These are phyloP conservation scores for Stegodyphus dumicola DNA, from an alignment of 1,140 invertebrate species.

Conservation along the genomic window DNA sequence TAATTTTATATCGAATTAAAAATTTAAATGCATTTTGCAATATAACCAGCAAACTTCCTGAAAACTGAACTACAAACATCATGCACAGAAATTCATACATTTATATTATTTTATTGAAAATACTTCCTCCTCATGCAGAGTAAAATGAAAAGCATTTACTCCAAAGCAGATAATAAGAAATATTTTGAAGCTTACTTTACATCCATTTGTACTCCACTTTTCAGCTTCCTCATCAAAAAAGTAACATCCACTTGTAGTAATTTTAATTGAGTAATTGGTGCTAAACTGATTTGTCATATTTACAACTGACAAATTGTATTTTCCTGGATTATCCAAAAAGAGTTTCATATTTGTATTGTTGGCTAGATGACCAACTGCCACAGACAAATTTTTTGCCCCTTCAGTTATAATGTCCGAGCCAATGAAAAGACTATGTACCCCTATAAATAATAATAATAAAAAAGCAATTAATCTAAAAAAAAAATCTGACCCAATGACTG, in stretches of 20 bases:
- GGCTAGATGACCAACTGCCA: conserved; percentile 46
- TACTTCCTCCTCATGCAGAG: no score
- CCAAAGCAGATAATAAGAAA: no score
- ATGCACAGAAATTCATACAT: no score
- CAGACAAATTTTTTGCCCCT: conserved; percentile 30
- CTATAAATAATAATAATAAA: conserved; percentile 16
- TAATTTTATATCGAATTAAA: no score
- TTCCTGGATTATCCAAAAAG: conserved; percentile 14
- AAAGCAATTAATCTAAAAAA: neutral
- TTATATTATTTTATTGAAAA: no score
- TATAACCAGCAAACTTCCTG: no score
- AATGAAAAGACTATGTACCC: conserved; percentile 39
- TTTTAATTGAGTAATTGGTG: conserved; percentile 33
- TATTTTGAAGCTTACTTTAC: conserved; percentile 23
- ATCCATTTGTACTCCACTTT: conserved; percentile 51
- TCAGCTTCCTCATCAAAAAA: conserved; percentile 39
- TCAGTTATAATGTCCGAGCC: conserved; percentile 29
- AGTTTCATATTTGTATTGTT: conserved; percentile 4
- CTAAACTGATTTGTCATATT: conserved; percentile 56
- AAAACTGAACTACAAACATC: no score
- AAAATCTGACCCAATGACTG: no score
- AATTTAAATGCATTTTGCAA: no score
- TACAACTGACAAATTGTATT: conserved; percentile 27
- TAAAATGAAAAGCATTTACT: no score
- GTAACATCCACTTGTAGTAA: conserved; percentile 44